A percentile compares a stretch with the other conserved stretches of the same genome.
Conservation (phyloP, 1,140 invertebrate genomes). For the Ceratoteleas bidentatus region DNA sequence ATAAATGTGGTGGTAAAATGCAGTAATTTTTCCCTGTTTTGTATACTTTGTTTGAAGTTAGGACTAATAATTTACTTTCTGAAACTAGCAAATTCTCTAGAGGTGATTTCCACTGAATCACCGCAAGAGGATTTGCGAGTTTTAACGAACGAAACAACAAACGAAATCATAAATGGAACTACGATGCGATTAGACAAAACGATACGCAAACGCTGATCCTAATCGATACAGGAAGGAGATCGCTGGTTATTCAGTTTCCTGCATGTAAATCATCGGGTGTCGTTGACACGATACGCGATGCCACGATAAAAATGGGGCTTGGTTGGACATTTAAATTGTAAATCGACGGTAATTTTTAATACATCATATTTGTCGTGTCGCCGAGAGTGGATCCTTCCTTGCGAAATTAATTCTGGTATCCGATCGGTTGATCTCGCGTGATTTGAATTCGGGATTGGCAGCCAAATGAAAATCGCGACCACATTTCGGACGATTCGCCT, state of each 20-base stretch:
- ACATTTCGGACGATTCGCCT: no score
- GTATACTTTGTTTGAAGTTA: no score
- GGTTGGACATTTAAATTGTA: slow-evolving; percentile 59
- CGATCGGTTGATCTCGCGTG: slow-evolving; percentile 9
- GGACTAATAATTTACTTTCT: no score
- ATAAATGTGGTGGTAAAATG: no score
- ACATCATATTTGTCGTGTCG: slow-evolving; percentile 26
- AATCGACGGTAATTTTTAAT: slow-evolving; percentile 37
- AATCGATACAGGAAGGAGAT: slow-evolving; percentile 69
- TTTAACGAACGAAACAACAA: no score
- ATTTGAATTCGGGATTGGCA: not conserved
- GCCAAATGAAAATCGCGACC: no score
- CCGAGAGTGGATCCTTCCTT: slow-evolving; percentile 6
- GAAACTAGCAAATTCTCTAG: no score
- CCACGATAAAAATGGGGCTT: slow-evolving; percentile 52
- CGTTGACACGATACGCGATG: slow-evolving; percentile 44
- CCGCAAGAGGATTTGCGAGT: no score
- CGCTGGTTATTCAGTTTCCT: slow-evolving; percentile 78
- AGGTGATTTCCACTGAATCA: no score
- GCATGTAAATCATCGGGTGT: slow-evolving; percentile 77
- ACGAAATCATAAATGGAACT: slow-evolving; percentile 38
- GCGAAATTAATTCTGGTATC: slow-evolving; percentile 38
- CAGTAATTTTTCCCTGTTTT: no score
- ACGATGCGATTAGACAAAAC: slow-evolving; percentile 36
- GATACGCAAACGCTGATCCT: slow-evolving; percentile 54